Evolutionary conservation across 2,797 vertebrate species (phyloP).

Genomic region (Sebastes minor): DNA sequence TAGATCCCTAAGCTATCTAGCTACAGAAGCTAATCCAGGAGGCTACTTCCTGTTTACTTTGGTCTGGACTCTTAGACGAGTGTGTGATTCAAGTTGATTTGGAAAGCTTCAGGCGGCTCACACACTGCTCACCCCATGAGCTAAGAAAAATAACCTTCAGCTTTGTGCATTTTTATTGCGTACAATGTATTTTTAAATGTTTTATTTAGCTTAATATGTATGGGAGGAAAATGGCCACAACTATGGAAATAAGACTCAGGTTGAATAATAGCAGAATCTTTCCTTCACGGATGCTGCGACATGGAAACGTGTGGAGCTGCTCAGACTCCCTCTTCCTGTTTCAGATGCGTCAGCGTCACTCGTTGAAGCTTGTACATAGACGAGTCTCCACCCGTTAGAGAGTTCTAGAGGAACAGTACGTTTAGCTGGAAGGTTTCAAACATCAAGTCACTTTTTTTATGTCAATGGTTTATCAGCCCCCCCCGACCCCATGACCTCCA

Average conservation of each 20-base stretch:
- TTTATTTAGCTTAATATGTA: background rate
- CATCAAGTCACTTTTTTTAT: constrained; percentile 28
- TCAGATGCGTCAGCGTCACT: too few relatives aligned
- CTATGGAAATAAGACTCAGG: background rate
- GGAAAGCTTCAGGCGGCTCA: too few relatives aligned
- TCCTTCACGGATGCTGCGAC: background rate
- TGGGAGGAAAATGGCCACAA: background rate
- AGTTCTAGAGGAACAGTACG: constrained; percentile 31
- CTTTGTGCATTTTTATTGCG: background rate
- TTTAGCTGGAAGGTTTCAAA: constrained; percentile 61
- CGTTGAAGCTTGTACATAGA: constrained; percentile 50
- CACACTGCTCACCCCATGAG: too few relatives aligned
- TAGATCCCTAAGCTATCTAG: too few relatives aligned
- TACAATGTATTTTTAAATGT: background rate
- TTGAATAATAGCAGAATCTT: background rate
- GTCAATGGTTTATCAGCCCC: constrained; percentile 4
- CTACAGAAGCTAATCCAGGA: background rate
- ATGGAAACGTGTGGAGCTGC: background rate
- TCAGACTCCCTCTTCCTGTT: background rate
- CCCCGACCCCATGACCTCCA: background rate
- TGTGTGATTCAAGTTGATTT: background rate
- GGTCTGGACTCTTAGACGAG: too few relatives aligned
- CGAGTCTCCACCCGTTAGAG: constrained; percentile 54
- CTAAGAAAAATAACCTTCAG: too few relatives aligned
- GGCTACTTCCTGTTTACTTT: background rate